Evolutionary conservation across 2,888 invertebrate genomes (phyloP), one percentile per base, ranked within the genome.

Genomic region (Cephus sareptanus): DNA sequence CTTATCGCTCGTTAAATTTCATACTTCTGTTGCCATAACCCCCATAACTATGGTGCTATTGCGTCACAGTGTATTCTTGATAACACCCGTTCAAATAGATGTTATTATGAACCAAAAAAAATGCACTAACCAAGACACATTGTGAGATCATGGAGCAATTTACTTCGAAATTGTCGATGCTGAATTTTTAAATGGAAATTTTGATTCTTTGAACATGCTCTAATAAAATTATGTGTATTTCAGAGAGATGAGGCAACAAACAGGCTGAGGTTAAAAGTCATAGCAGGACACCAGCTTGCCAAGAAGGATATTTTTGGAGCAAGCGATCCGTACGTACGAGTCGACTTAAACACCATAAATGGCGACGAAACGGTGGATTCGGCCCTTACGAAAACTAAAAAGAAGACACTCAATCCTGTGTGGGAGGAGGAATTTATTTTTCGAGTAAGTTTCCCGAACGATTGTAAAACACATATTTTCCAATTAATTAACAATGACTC

Each of bases 281-380:
- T 97, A 84, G 95, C 96, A 85, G 98, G 98, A 56, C 96, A 96
- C 92, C 96, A 97, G 87, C 93, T 99, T 89, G 99, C 99, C 78
- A 98, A 98, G 92, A 99, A 99, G 92, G 99, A 99, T 92, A 98
- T 99, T 89, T 99, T 99, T 93, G 99, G 99, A 88, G 98, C 99
- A 88, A 98, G 98, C 93, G 99, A 99, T 93, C 99, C 99, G 6
- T 99, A 99, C 93, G 98, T 98, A 71, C 94, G 97, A 87, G 96
- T 99, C 90, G 97, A 98, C 92, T 93, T 99, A 87, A 96, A 96
- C 89, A 96, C 96, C 84, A 94, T 95, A 83, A 96, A 96, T 90
- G 96, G 96, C 85, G 97, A 98, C 92, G 96, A 96, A 91, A 96
- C 96, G 80, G 95, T 98, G 90, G 98, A 98, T 92, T 96, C 97